Percentiles rank a stretch among this genome's conserved stretches.
Evolutionary conservation across 2,888 invertebrate species (phyloP).

Genomic region (Tachystola acroxantha): DNA sequence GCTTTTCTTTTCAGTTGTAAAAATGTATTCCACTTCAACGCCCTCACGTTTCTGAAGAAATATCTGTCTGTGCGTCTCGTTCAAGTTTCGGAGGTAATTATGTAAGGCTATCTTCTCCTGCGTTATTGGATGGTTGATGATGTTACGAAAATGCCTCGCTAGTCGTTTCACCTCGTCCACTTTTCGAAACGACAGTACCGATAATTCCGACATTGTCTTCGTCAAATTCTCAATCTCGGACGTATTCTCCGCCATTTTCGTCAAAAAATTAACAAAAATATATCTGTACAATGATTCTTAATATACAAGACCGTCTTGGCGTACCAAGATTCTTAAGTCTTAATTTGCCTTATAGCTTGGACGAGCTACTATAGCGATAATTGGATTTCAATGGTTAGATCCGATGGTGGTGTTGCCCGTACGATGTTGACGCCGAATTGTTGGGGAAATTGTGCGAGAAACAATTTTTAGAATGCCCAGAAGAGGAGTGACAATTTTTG

Average conservation of each 20-base stretch:
- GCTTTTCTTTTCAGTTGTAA: constrained; percentile 68
- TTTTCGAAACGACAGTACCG: constrained; percentile 59
- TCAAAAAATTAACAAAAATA: constrained; percentile 25
- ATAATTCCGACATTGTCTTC: constrained; percentile 42
- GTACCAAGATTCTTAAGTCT: constrained; percentile 32
- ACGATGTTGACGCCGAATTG: constrained; percentile 19
- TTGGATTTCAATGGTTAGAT: constrained; percentile 21
- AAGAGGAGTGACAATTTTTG: constrained; percentile 32
- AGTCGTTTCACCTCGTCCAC: constrained; percentile 59
- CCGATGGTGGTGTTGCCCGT: constrained; percentile 33
- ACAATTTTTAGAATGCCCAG: constrained; percentile 13
- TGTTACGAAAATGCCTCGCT: constrained; percentile 50
- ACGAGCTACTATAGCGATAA: constrained; percentile 22
- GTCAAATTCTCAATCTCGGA: constrained; percentile 32
- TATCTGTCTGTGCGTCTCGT: constrained; percentile 51
- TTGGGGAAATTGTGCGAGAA: constrained; percentile 13
- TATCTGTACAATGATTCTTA: constrained; percentile 33
- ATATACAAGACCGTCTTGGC: constrained; percentile 24
- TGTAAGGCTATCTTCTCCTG: constrained; percentile 40
- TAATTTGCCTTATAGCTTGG: constrained; percentile 17
- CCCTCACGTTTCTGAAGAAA: constrained; percentile 53
- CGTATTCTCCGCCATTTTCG: constrained; percentile 21
- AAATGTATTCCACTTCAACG: constrained; percentile 67
- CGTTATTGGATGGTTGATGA: constrained; percentile 53
- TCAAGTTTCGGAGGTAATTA: constrained; percentile 46